These are phyloP conservation scores for Ecdyonurus torrentis DNA, from an alignment of 2,888 invertebrate genomes.

Conservation along the genomic window DNA sequence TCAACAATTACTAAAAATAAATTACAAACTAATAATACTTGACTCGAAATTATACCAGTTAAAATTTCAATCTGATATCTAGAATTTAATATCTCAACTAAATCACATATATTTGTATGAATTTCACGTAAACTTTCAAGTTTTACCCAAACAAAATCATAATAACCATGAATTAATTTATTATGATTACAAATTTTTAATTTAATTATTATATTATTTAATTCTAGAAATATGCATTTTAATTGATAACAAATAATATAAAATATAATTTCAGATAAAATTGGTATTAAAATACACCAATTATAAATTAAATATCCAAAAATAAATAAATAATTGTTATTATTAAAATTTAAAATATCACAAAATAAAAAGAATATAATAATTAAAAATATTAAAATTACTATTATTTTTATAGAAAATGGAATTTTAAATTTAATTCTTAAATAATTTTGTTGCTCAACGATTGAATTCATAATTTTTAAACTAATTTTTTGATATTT, in stretches of 20 bases:
- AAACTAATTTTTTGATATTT: background rate
- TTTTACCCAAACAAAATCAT: background rate
- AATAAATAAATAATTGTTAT: background rate
- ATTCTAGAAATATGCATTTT: background rate
- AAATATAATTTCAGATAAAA: background rate
- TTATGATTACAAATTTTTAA: background rate
- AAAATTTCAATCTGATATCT: background rate
- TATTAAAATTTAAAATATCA: background rate
- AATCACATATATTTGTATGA: background rate
- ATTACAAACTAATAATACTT: background rate
- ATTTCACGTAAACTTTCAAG: background rate
- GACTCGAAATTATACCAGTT: background rate
- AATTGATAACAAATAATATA: background rate
- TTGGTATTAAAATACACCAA: background rate
- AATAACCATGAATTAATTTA: background rate
- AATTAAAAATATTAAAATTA: background rate
- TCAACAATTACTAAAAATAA: background rate
- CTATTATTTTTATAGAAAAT: background rate
- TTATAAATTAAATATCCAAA: background rate
- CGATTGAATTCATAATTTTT: background rate
- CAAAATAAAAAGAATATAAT: background rate
- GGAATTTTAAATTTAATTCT: background rate
- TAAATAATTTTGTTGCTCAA: background rate
- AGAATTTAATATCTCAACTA: background rate
- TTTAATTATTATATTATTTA: background rate